These are phyloP conservation scores for Misgurnus anguillicaudatus DNA, from an alignment of 2,113 vertebrate species.

Conservation along the genomic window DNA sequence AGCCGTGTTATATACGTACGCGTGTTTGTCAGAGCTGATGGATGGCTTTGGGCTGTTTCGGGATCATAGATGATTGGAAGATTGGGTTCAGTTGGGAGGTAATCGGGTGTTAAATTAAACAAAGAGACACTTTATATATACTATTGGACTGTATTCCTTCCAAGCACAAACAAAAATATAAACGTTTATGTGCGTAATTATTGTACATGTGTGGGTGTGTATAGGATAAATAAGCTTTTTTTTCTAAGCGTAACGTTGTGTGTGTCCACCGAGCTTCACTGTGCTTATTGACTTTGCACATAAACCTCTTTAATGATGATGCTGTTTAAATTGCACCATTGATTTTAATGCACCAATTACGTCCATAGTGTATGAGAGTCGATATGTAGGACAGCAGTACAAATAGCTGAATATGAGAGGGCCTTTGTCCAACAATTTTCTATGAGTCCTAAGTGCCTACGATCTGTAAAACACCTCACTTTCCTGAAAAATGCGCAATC, in stretches of 20 bases:
- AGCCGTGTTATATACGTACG: not conserved
- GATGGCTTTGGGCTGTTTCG: slow-evolving; percentile 63
- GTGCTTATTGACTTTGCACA: slow-evolving; percentile 63
- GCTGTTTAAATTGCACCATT: slow-evolving; percentile 65
- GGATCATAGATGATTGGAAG: slow-evolving; percentile 62
- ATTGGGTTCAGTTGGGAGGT: slow-evolving; percentile 65
- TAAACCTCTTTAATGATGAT: slow-evolving; percentile 62
- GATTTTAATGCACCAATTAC: slow-evolving; percentile 66
- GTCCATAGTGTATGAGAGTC: slow-evolving; percentile 60
- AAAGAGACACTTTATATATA: slow-evolving; percentile 57
- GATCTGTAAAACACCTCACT: slow-evolving; percentile 43
- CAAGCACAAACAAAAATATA: not conserved
- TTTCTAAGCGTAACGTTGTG: slow-evolving; percentile 20
- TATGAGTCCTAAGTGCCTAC: slow-evolving; percentile 55
- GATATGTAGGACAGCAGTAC: slow-evolving; percentile 54
- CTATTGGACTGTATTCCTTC: slow-evolving; percentile 35
- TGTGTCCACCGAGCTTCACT: slow-evolving; percentile 37
- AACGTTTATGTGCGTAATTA: not conserved
- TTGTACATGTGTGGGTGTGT: slow-evolving; percentile 13
- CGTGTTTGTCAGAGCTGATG: slow-evolving; percentile 59
- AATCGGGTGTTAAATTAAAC: slow-evolving; percentile 68
- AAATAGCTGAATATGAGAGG: slow-evolving; percentile 52
- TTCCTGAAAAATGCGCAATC: slow-evolving; percentile 44
- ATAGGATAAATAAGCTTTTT: slow-evolving; percentile 3
- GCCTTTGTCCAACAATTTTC: slow-evolving; percentile 48